Evolutionary conservation across 2,797 vertebrate species (phyloP).

Genomic region (Pogonophryne albipinna): DNA sequence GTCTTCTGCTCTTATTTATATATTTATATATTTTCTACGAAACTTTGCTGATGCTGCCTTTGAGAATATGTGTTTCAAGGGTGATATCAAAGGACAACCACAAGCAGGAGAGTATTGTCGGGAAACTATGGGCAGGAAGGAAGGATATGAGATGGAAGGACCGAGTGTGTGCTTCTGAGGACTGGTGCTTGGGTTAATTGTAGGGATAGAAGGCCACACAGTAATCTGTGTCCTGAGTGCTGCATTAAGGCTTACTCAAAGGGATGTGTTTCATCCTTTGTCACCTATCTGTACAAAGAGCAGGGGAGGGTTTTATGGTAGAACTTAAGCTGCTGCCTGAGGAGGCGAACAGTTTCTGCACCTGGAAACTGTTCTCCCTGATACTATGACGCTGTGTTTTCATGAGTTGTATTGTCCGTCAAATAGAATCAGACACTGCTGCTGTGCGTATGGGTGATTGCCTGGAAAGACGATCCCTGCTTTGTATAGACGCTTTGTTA

Average conservation of each 20-base stretch:
- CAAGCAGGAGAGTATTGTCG: conserved; percentile 21
- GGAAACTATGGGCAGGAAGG: conserved; percentile 18
- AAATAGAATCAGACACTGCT: conserved; percentile 27
- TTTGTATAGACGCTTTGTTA: conserved; percentile 15
- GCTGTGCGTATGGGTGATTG: conserved; percentile 34
- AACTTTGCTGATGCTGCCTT: conserved; percentile 31
- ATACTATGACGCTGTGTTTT: conserved; percentile 47
- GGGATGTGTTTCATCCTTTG: conserved; percentile 39
- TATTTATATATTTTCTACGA: background rate
- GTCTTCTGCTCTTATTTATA: conserved; percentile 29
- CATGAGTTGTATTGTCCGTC: conserved; percentile 31
- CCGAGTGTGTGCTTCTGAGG: conserved; percentile 15
- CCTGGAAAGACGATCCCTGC: conserved; percentile 49
- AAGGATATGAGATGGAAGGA: conserved; percentile 34
- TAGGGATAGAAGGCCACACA: conserved; percentile 35
- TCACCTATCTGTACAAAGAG: conserved; percentile 39
- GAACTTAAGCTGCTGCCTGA: conserved; percentile 49
- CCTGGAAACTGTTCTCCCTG: conserved; percentile 32
- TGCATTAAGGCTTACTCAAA: conserved; percentile 47
- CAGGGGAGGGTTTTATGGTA: conserved; percentile 32
- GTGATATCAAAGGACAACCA: conserved; percentile 44
- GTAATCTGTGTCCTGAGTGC: conserved; percentile 48
- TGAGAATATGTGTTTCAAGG: conserved; percentile 51
- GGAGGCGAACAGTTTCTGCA: conserved; percentile 46
- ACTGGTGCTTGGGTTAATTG: conserved; percentile 49